phyloP scores from a whole-genome alignment of 2,888 invertebrate genomes.

The Rhagium mordax region DNA sequence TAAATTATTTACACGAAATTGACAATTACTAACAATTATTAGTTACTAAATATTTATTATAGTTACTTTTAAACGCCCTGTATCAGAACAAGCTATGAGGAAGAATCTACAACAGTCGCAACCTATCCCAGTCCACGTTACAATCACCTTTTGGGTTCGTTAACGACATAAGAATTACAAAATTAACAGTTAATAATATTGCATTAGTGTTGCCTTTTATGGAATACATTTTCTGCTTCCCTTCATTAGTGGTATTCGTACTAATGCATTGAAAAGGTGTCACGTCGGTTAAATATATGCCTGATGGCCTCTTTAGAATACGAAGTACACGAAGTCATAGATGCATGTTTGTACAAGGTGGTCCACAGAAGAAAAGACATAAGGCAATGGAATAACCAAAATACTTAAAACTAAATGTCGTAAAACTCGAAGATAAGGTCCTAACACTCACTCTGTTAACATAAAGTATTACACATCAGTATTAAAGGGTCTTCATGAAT shows the following conservation, averaged over 20 bases:
- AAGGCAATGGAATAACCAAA: too few species aligned
- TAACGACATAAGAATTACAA: background rate
- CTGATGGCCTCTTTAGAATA: background rate
- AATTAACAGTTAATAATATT: background rate
- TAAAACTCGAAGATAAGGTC: too few species aligned
- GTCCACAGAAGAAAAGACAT: background rate
- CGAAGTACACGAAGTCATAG: background rate
- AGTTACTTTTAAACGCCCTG: background rate
- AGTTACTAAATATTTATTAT: background rate
- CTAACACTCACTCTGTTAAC: too few species aligned
- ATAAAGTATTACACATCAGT: too few species aligned
- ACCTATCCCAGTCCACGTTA: background rate
- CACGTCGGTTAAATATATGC: background rate
- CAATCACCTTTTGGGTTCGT: background rate
- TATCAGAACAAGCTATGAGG: background rate
- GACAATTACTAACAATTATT: too few species aligned
- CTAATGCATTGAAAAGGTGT: background rate
- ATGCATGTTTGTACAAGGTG: background rate
- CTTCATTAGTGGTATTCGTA: background rate
- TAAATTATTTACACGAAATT: too few species aligned
- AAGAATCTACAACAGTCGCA: background rate
- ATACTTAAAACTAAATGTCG: too few species aligned
- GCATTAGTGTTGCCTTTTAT: background rate
- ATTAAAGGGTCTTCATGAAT: too few species aligned
- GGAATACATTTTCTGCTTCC: background rate